Evolutionary conservation across 2,888 invertebrate species (phyloP).

Genomic region (Cantharis rufa): DNA sequence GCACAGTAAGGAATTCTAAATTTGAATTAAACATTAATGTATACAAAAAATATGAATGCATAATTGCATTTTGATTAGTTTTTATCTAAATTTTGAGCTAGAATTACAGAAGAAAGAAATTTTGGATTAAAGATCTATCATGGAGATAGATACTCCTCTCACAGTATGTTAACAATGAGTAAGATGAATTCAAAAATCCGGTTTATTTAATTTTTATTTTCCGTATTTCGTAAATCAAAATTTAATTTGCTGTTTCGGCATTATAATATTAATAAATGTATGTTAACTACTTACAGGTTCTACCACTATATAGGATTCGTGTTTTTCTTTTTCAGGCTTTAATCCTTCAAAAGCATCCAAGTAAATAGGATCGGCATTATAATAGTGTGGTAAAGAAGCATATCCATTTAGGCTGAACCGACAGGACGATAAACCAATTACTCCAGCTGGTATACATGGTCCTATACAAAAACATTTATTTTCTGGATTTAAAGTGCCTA

Average conservation of each 20-base stretch:
- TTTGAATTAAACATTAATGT: neutral
- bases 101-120: too few species aligned
- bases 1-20: conserved; percentile 70
- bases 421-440: conserved; percentile 78
- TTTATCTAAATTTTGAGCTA: too few species aligned
- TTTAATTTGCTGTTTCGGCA: too few species aligned
- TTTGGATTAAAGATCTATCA: too few species aligned
- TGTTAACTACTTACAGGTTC: conserved; percentile 67
- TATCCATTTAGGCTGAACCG: conserved; percentile 81
- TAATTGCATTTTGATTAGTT: too few species aligned
- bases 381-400: conserved; percentile 84
- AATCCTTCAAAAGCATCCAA: conserved; percentile 69
- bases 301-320: conserved; percentile 76
- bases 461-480: conserved; percentile 76
- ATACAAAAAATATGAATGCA: too few species aligned
- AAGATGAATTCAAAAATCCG: too few species aligned
- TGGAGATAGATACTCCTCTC: too few species aligned
- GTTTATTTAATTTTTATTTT: too few species aligned
- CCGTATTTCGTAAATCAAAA: too few species aligned
- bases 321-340: conserved; percentile 67
- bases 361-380: conserved; percentile 73
- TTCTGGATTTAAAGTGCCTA: conserved; percentile 63
- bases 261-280: neutral
- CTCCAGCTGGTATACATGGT: conserved; percentile 75
- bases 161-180: neutral